Evolutionary conservation across 2,113 vertebrate genomes (phyloP), one percentile per base, ranked within the genome.

Genomic region (Pluvianellus socialis): DNA sequence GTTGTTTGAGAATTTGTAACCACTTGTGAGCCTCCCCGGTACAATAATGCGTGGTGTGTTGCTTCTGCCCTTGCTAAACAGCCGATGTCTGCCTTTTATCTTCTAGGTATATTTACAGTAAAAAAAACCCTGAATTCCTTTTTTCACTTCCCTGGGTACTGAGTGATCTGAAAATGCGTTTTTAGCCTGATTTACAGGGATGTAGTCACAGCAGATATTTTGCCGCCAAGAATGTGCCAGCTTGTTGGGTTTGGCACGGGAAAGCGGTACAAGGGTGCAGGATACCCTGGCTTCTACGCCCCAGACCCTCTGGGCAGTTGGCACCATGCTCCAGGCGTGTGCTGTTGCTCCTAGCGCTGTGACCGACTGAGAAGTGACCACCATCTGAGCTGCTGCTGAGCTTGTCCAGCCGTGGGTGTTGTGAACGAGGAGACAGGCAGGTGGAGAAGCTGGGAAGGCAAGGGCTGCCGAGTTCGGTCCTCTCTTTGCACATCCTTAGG

Each of bases 1-100:
- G 66, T 85, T 92, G 68, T 88, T 96, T 45, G 76, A 79, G 68
- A 95, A 68, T 85, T 96, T 89, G 70, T 68, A 94, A 79, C 26
- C 32, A 27, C 62, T 95, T 65, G 42, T 59, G 75, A 86, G 49
- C 28, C 28, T 79, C 45, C 21, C 28, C 76, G 52, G 63, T 50
- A 92, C 55, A 83, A 76, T 67, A 66, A 40, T 0, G 0, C 0
- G 0, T 12, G 19, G 42, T 10, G 45, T 49, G 50, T 66, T 77
- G 27, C 44, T 87, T 79, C 62, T 91, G 22, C 62, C 50, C 26
- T 76, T 50, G 79, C 56, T 91, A 52, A 76, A 70, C 7, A 56
- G 45, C 16, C 10, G 27, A 63, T 49, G 73, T 27, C 19, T 47
- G 23, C 15, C 56, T 95, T 86, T 90, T 62, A n/a, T 90, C 47